Conservation (phyloP, 2,888 invertebrate genomes). For the Eristalis pertinax region DNA sequence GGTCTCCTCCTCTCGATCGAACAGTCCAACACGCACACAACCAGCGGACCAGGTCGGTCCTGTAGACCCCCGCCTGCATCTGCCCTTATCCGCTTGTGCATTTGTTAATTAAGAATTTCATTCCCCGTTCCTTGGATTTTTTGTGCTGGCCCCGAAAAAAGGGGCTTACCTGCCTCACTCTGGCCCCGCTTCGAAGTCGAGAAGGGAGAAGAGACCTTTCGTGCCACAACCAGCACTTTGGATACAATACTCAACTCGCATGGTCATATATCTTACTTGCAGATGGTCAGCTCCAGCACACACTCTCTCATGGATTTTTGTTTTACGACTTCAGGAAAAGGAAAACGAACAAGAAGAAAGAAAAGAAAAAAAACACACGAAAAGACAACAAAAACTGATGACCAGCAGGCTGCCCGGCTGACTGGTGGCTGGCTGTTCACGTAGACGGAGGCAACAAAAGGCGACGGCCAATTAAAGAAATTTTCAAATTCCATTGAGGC, state of each 20-base stretch:
- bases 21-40: neutral
- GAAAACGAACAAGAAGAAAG: neutral
- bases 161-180: neutral
- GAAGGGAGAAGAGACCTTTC: neutral
- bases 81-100: conserved; percentile 30
- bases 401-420: conserved; percentile 62
- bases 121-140: conserved; percentile 3
- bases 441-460: conserved; percentile 53
- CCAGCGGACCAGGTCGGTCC: neutral
- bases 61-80: conserved; percentile 5
- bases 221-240: conserved; percentile 39
- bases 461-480: conserved; percentile 66
- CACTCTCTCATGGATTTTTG: conserved; percentile 22
- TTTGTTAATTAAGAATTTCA: conserved; percentile 53
- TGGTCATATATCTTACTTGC: conserved; percentile 60
- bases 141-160: neutral
- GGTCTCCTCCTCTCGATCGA: neutral
- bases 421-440: conserved; percentile 59
- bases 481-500: conserved; percentile 50
- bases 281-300: conserved; percentile 24
- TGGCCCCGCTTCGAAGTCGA: neutral
- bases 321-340: conserved; percentile 20
- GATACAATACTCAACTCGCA: conserved; percentile 31
- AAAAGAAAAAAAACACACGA: no score
- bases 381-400: conserved; percentile 37